Percentiles rank a stretch among this genome's conserved stretches.
Evolutionary conservation across 2,797 vertebrate genomes (phyloP).

Genomic region (Avahi laniger): DNA sequence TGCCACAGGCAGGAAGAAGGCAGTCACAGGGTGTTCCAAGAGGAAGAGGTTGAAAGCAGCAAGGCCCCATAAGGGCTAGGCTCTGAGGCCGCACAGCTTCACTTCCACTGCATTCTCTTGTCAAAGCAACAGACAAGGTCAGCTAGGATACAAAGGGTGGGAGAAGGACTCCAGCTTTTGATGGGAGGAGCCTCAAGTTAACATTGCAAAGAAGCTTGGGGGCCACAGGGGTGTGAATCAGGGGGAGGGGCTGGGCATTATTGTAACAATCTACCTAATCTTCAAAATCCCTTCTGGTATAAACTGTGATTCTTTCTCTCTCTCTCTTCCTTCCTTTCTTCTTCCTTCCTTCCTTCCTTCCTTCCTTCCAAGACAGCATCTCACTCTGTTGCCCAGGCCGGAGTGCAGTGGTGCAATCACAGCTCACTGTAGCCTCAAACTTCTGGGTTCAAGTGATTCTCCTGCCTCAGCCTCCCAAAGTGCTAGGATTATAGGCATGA

Average conservation of each 20-base stretch:
- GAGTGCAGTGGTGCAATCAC: neutral
- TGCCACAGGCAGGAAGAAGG: no score
- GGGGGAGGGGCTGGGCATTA: neutral
- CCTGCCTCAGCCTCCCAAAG: neutral
- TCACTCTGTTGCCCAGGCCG: neutral
- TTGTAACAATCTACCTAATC: neutral
- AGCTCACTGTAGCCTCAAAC: neutral
- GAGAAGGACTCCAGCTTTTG: neutral
- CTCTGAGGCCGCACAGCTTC: neutral
- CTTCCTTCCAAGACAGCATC: no score
- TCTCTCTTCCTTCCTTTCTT: neutral
- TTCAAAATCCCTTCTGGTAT: neutral
- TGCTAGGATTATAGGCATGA: neutral
- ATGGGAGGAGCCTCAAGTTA: neutral
- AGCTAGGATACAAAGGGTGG: no score
- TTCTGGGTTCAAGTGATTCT: fast-evolving
- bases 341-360: neutral
- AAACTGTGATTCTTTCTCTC: neutral
- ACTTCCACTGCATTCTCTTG: neutral
- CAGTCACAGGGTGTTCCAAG: neutral
- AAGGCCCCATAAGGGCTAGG: neutral
- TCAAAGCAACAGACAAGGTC: neutral
- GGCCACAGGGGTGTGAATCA: neutral
- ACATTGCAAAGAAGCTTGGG: neutral
- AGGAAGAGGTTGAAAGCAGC: neutral